Base-by-base conservation (phyloP, 1,140 invertebrate species). In the Andricus grossulariae region DNA sequence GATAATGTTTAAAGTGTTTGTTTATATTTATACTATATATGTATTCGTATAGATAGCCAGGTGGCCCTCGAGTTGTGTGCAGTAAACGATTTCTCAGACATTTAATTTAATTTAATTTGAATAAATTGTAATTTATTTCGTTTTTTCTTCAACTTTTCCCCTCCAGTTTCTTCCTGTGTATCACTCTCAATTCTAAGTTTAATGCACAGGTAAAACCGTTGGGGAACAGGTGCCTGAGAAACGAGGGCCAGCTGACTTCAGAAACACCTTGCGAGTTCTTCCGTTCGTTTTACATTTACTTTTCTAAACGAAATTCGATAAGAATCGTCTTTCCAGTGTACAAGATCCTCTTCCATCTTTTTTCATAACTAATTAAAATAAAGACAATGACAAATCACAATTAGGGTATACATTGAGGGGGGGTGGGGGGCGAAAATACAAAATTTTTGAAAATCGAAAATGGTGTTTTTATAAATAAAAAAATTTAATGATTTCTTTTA, bases 161-260 rank as follows among this genome's bases (percentile, higher is more conserved):
- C 5, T 19, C 8, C 1, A 32, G 15, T 15, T 66, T 25, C 16
- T 66, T n/a, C 39, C 39, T 45, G 39, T 45, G 10, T 66, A 66
- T 66, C 25, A 66, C 25, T 71, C 18, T 66, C 49, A 71, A 60
- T 60, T 32, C 50, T 72, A 79, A 50, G 60, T 73, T 74, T 19
- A 75, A 78, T 72, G 74, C 16, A 72, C 71, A 18, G 32, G 11
- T 32, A 66, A 66, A 32, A 51, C 25, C 15, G 60, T 66, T 66
- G 50, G 52, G 52, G 80, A 85, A 88, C 88, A 89, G 88, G 87
- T 88, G 87, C 80, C 75, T 15, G 19, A 52, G 76, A 75, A 75
- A 75, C 78, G 86, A 76, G 75, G 76, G 80, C 85, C 87, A 88
- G 84, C 86, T 88, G 87, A 87, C 87, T 79, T 78, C 32, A n/a